Evolutionary conservation across 2,888 invertebrate genomes (phyloP).

Genomic region (Theodoxus fluviatilis): DNA sequence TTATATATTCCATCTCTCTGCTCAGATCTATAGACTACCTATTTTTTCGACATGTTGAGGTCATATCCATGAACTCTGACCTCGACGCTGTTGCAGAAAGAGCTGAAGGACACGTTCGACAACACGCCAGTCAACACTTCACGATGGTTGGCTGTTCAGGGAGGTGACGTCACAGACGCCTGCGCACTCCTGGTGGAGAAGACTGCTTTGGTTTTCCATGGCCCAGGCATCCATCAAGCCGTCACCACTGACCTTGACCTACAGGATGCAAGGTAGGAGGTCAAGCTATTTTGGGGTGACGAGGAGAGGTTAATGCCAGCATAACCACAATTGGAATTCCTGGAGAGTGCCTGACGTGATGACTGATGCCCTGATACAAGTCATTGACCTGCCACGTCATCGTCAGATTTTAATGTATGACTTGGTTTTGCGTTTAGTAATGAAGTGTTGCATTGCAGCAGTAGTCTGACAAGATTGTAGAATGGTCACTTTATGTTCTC

Average conservation of each 20-base stretch:
- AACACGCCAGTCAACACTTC: conserved; percentile 43
- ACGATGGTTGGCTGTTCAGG: conserved; percentile 59
- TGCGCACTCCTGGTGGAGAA: conserved; percentile 57
- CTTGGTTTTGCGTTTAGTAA: too few species aligned
- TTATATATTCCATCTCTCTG: background rate
- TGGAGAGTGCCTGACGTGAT: too few species aligned
- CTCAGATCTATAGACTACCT: background rate
- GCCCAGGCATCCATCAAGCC: conserved; percentile 54
- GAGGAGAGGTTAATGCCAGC: too few species aligned
- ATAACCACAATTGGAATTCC: too few species aligned
- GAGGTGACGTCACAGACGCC: conserved; percentile 53
- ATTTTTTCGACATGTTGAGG: background rate
- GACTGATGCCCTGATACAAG: too few species aligned
- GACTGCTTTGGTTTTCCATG: conserved; percentile 56
- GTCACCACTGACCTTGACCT: conserved; percentile 61
- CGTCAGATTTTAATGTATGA: too few species aligned
- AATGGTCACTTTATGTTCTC: too few species aligned
- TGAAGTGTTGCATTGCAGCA: too few species aligned
- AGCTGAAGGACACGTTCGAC: conserved; percentile 61
- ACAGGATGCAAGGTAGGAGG: conserved; percentile 59
- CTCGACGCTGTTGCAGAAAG: conserved; percentile 38
- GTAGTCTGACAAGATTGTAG: too few species aligned
- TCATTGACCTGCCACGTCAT: too few species aligned
- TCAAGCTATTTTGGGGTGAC: background rate
- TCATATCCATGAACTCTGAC: background rate